These are phyloP conservation scores for Saguinus midas DNA, from an alignment of 2,113 vertebrate genomes.

Conservation along the genomic window DNA sequence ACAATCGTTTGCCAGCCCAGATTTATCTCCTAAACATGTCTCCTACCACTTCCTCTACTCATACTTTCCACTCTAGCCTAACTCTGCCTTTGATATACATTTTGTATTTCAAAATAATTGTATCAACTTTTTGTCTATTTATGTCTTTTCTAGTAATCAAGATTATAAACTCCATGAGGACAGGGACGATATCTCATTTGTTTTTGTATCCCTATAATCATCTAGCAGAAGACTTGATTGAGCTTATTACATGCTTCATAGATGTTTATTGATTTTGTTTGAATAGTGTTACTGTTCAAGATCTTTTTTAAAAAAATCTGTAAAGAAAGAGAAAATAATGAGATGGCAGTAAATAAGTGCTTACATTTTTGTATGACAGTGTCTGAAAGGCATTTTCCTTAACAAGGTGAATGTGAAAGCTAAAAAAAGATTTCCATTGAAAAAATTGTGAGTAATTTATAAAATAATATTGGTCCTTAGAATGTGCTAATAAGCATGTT, in stretches of 20 bases:
- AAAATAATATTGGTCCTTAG: neutral
- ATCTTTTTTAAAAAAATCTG: no score
- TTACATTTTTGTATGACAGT: neutral
- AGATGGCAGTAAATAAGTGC: neutral
- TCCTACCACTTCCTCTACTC: neutral
- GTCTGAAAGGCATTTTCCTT: conserved; percentile 16
- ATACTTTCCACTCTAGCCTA: neutral
- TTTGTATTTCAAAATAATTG: neutral
- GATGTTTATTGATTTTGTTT: conserved; percentile 30
- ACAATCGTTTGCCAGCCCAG: neutral
- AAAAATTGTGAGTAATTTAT: neutral
- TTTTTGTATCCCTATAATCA: neutral
- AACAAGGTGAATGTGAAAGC: neutral
- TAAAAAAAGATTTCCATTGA: neutral
- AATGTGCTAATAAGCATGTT: neutral
- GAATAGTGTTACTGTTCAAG: neutral
- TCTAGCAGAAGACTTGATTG: conserved; percentile 20
- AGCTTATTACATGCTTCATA: neutral
- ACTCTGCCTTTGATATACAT: neutral
- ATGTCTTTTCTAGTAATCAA: neutral
- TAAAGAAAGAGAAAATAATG: neutral
- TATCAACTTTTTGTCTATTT: conserved; percentile 10
- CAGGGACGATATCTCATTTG: neutral
- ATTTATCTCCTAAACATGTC: conserved; percentile 21
- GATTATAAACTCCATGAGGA: neutral